Evolutionary conservation across 1,140 invertebrate species (phyloP).

Genomic region (Macrocentrus cingulum): DNA sequence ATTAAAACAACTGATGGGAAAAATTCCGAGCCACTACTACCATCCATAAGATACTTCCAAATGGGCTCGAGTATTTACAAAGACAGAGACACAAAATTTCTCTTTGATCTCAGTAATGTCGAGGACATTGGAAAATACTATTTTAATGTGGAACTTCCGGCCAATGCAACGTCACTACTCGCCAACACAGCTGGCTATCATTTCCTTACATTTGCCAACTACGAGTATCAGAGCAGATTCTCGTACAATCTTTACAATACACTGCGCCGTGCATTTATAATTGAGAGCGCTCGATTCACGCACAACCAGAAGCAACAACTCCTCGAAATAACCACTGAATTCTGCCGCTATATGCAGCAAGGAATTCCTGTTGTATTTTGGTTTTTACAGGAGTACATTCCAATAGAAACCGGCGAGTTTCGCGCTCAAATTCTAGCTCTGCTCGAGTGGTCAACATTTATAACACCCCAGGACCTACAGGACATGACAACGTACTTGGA

Average conservation of each 20-base stretch:
- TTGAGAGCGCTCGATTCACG: constrained; percentile 42
- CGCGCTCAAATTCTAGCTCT: constrained; percentile 40
- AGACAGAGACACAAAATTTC: constrained; percentile 40
- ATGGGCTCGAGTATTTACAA: constrained; percentile 45
- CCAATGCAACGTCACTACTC: constrained; percentile 49
- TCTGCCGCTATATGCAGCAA: constrained; percentile 53
- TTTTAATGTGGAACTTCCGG: constrained; percentile 44
- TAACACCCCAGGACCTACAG: constrained; percentile 38
- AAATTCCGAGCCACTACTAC: constrained; percentile 38
- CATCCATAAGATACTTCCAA: constrained; percentile 47
- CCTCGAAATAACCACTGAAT: constrained; percentile 44
- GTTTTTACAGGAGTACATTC: constrained; percentile 50
- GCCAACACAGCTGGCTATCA: constrained; percentile 49
- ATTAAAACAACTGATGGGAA: constrained; percentile 23
- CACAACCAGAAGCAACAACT: constrained; percentile 42
- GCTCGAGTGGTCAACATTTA: constrained; percentile 46
- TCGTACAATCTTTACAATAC: constrained; percentile 53
- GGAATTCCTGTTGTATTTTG: constrained; percentile 49
- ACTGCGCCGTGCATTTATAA: constrained; percentile 46
- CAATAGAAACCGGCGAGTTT: constrained; percentile 40
- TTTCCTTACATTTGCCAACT: constrained; percentile 46
- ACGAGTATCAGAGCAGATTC: constrained; percentile 52
- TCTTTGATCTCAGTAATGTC: constrained; percentile 48
- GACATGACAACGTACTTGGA: constrained; percentile 40
- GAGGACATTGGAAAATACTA: constrained; percentile 46